Evolutionary conservation across 2,888 invertebrate genomes (phyloP).

Genomic region (Cosmia trapezina): DNA sequence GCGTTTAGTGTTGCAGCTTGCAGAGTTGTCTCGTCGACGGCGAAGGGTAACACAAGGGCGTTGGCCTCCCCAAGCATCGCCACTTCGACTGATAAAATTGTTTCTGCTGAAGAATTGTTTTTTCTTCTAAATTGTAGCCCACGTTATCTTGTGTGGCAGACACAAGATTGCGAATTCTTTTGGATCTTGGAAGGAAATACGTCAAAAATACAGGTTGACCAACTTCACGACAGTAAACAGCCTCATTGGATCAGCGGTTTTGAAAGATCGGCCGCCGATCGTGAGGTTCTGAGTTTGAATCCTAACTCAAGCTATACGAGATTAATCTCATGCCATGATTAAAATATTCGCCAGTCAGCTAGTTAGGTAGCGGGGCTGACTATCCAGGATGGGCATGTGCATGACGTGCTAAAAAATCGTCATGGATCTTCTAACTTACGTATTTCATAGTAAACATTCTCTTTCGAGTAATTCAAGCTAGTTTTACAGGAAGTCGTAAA

Average conservation of each 20-base stretch:
- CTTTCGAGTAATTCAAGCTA: neutral
- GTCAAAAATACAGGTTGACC: neutral
- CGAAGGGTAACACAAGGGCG: too few species aligned
- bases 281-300: neutral
- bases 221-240: neutral
- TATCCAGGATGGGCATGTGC: neutral
- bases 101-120: neutral
- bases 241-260: neutral
- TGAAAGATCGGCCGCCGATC: neutral
- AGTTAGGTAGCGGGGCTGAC: neutral
- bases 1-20: too few species aligned
- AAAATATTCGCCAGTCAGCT: neutral
- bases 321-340: neutral
- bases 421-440: neutral
- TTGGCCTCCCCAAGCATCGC: too few species aligned
- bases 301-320: neutral
- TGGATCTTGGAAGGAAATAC: neutral
- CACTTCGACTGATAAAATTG: neutral
- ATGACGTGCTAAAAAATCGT: neutral
- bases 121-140: neutral
- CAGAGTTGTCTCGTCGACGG: too few species aligned
- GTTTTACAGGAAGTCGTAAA: neutral
- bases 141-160: neutral
- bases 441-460: neutral
- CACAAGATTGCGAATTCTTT: neutral